These are phyloP conservation scores for Elymnias hypermnestra DNA, from an alignment of 1,140 invertebrate genomes.

Conservation along the genomic window DNA sequence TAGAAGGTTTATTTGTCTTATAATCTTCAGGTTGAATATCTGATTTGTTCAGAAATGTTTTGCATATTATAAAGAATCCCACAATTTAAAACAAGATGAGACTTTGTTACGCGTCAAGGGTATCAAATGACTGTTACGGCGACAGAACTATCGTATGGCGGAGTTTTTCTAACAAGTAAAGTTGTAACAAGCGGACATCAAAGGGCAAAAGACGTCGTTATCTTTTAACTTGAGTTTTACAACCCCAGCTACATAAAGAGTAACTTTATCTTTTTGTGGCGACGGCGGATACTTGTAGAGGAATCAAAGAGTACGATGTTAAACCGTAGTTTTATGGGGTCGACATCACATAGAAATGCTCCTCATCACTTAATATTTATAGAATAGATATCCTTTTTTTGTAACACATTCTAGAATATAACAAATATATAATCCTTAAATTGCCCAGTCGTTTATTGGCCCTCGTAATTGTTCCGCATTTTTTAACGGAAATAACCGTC, in stretches of 20 bases:
- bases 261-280: conserved; percentile 16
- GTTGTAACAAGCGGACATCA: conserved; percentile 27
- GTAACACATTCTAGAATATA: too few relatives aligned
- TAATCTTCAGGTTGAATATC: too few relatives aligned
- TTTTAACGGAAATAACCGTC: too few relatives aligned
- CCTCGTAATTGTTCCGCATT: too few relatives aligned
- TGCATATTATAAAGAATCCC: too few relatives aligned
- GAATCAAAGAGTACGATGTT: neutral
- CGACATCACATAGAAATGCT: neutral
- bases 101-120: conserved; percentile 5
- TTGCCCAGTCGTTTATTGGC: too few relatives aligned
- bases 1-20: too few relatives aligned
- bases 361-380: too few relatives aligned
- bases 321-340: neutral
- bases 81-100: neutral
- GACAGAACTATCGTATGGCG: conserved; percentile 20
- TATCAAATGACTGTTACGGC: conserved; percentile 9
- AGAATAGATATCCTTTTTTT: too few relatives aligned
- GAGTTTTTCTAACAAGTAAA: conserved; percentile 30
- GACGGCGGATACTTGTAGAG: conserved; percentile 6
- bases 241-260: conserved; percentile 16
- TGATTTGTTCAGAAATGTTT: too few relatives aligned
- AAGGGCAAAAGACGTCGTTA: conserved; percentile 22
- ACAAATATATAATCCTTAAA: too few relatives aligned
- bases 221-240: conserved; percentile 24